Evolutionary conservation across 2,888 invertebrate species (phyloP).

Genomic region (Tinea semifulvella): DNA sequence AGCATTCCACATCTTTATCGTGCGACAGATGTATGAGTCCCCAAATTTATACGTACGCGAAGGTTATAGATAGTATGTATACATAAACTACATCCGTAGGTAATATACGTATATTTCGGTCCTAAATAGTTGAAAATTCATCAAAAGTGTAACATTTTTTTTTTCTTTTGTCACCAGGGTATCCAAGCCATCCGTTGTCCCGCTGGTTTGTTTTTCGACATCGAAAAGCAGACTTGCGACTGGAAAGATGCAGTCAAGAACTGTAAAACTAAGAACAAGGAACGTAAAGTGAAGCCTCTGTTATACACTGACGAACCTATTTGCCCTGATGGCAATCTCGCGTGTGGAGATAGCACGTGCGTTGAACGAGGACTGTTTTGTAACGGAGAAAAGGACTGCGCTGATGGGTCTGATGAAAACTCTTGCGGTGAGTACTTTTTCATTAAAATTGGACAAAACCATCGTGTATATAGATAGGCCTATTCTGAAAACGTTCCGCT

Average conservation of each 20-base stretch:
- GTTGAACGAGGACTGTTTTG: conserved; percentile 92
- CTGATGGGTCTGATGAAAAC: conserved; percentile 90
- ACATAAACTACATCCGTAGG: too few relatives aligned
- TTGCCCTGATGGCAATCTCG: conserved; percentile 86
- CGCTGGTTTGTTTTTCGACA: conserved; percentile 91
- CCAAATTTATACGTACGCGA: too few relatives aligned
- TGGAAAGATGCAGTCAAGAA: conserved; percentile 95
- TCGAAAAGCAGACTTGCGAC: conserved; percentile 94
- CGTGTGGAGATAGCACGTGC: conserved; percentile 88
- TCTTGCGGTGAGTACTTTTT: conserved; percentile 78
- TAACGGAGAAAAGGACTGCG: conserved; percentile 90
- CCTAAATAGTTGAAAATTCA: too few relatives aligned
- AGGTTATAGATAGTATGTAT: too few relatives aligned
- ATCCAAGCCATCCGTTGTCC: conserved; percentile 93
- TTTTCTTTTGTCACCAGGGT: conserved; percentile 64
- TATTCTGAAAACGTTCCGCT: too few relatives aligned
- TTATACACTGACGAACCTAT: conserved; percentile 90
- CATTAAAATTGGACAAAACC: too few relatives aligned
- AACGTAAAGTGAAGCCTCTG: conserved; percentile 86
- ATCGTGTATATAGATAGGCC: too few relatives aligned
- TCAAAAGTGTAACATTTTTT: too few relatives aligned
- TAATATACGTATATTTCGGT: too few relatives aligned
- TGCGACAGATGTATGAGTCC: too few relatives aligned
- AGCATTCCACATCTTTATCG: too few relatives aligned
- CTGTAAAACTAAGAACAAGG: conserved; percentile 90